phyloP scores from a whole-genome alignment of 30 jellyfish, hydroid and myxozoan species.

The Hydractinia symbiolongicarpus region DNA sequence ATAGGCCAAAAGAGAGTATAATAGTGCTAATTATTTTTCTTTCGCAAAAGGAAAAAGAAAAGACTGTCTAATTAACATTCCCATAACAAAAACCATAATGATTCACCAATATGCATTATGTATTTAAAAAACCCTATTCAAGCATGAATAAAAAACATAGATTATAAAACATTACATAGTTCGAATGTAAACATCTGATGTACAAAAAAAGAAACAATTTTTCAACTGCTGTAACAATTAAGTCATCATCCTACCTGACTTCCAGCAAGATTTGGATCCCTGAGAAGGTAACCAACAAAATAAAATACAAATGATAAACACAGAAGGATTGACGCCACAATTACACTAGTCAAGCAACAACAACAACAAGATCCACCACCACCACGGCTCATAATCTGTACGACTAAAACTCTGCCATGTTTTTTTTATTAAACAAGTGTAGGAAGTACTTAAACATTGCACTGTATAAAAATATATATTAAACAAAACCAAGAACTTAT shows the following conservation, averaged over 20 bases:
- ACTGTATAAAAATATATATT: too few relatives aligned
- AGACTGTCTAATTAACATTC: too few relatives aligned
- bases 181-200: background rate
- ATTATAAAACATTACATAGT: background rate
- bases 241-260: background rate
- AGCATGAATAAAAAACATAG: background rate
- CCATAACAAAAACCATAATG: too few relatives aligned
- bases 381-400: conserved; percentile 24
- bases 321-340: background rate
- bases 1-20: too few relatives aligned
- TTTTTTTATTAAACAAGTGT: too few relatives aligned
- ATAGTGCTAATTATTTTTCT: too few relatives aligned
- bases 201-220: background rate
- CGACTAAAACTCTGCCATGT: background rate
- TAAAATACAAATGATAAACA: conserved; percentile 5
- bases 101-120: background rate
- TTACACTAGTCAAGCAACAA: conserved; percentile 3
- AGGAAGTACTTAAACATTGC: too few relatives aligned
- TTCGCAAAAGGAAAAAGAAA: too few relatives aligned
- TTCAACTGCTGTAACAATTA: background rate
- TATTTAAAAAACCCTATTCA: background rate
- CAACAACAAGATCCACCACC: conserved; percentile 17
- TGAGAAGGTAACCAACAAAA: conserved; percentile 1
- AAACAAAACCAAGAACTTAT: too few relatives aligned
- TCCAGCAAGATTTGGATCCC: background rate